phyloP scores from a whole-genome alignment of 2,888 invertebrate genomes.

The Monopis laevigella region DNA sequence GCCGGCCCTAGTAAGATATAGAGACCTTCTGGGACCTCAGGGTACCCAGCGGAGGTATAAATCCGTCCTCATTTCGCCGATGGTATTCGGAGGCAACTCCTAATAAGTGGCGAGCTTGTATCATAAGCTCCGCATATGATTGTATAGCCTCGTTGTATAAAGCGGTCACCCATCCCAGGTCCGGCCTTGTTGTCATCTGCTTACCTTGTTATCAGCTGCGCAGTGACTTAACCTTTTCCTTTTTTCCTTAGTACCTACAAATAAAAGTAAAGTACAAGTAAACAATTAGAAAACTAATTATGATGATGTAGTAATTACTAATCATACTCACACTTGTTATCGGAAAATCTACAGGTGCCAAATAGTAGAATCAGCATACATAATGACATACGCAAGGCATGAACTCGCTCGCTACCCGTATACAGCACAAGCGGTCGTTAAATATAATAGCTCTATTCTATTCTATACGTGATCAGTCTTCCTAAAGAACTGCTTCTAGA shows the following conservation, averaged over 20 bases:
- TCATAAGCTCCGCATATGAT: too few relatives aligned
- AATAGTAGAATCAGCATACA: constrained; percentile 6
- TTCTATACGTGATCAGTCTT: constrained; percentile 63
- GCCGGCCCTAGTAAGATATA: too few relatives aligned
- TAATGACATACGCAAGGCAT: constrained; percentile 28
- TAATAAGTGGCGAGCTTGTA: too few relatives aligned
- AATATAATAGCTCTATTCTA: constrained; percentile 65
- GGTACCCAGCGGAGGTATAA: background rate
- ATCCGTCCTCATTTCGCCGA: too few relatives aligned
- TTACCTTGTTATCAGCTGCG: too few relatives aligned
- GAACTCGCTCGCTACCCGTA: constrained; percentile 32
- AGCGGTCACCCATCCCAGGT: too few relatives aligned
- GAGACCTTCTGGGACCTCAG: too few relatives aligned
- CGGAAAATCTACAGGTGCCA: constrained; percentile 10
- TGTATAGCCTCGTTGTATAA: too few relatives aligned
- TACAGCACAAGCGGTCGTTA: constrained; percentile 64
- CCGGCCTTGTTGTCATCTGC: too few relatives aligned
- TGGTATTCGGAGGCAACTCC: too few relatives aligned
- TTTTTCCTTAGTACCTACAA: too few relatives aligned
- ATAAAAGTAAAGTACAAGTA: background rate
- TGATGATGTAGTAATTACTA: background rate
- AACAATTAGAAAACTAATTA: background rate
- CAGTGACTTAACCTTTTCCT: too few relatives aligned
- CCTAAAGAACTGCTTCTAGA: constrained; percentile 49
- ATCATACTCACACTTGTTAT: constrained; percentile 1